phyloP scores from a whole-genome alignment of 2,888 invertebrate species.

The Thera obeliscata region DNA sequence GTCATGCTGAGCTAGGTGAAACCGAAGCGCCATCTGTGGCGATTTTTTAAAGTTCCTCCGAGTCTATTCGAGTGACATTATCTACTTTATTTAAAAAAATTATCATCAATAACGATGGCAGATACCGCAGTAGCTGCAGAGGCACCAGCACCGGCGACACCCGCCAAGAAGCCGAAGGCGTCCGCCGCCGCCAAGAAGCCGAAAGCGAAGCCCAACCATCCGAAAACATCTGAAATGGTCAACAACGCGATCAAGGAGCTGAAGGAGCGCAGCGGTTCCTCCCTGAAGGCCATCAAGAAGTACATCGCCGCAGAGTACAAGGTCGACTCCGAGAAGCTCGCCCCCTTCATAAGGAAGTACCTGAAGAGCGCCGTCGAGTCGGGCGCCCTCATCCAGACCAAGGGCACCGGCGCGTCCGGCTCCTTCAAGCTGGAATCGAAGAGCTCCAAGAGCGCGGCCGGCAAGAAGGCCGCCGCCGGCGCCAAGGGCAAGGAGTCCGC shows the following conservation, averaged over 20 bases:
- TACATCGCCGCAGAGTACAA: slow-evolving; percentile 85
- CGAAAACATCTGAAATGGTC: slow-evolving; percentile 78
- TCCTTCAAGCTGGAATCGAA: slow-evolving; percentile 24
- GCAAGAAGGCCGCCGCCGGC: slow-evolving; percentile 42
- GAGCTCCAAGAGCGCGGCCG: slow-evolving; percentile 32
- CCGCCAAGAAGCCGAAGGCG: too few relatives aligned
- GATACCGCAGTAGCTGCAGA: too few relatives aligned
- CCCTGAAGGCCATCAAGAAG: slow-evolving; percentile 85
- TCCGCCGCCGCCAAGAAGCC: too few relatives aligned
- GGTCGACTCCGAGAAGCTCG: slow-evolving; percentile 83
- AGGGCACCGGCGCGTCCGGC: neutral
- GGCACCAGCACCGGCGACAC: too few relatives aligned
- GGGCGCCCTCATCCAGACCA: too few relatives aligned
- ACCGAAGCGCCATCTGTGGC: slow-evolving; percentile 36
- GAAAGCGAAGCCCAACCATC: slow-evolving; percentile 55
- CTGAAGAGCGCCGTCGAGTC: too few relatives aligned
- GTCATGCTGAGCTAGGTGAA: slow-evolving; percentile 42
- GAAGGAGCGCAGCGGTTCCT: slow-evolving; percentile 85
- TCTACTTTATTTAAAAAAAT: too few relatives aligned
- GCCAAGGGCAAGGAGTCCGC: slow-evolving; percentile 42
- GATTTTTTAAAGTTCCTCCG: too few relatives aligned
- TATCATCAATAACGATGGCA: too few relatives aligned
- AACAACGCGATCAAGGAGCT: slow-evolving; percentile 79
- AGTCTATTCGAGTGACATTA: too few relatives aligned
- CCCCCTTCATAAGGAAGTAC: slow-evolving; percentile 83